These are phyloP conservation scores for Tapirus indicus DNA, from an alignment of 2,797 vertebrate genomes.

Conservation along the genomic window DNA sequence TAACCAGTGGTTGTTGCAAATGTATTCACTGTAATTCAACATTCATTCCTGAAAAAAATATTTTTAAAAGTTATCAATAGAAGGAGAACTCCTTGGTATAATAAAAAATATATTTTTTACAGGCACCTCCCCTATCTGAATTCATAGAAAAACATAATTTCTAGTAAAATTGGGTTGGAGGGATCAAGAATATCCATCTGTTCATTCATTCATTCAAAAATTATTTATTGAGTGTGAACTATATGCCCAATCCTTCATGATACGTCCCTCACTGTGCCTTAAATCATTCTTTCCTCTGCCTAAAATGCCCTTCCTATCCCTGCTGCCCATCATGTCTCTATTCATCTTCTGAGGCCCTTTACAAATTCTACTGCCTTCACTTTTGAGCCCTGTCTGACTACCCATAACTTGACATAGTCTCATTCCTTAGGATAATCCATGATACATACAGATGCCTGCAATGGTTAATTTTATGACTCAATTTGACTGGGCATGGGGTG, in stretches of 20 bases:
- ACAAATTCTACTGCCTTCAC: background rate
- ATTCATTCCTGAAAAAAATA: background rate
- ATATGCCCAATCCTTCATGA: background rate
- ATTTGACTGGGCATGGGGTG: background rate
- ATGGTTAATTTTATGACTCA: background rate
- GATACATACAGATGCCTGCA: no score
- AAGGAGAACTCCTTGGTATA: background rate
- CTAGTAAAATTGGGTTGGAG: background rate
- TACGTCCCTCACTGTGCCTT: background rate
- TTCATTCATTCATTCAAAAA: background rate
- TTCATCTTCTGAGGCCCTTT: background rate
- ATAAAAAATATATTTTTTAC: background rate
- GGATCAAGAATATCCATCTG: background rate
- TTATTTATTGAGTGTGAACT: background rate
- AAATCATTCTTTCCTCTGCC: background rate
- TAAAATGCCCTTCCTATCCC: background rate
- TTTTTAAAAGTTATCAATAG: background rate
- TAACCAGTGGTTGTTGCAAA: background rate
- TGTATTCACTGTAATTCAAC: background rate
- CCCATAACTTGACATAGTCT: background rate
- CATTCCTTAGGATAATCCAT: background rate
- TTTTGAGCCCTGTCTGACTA: background rate
- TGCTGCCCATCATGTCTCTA: background rate
- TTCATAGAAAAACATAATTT: background rate
- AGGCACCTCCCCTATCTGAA: background rate